Evolutionary conservation across 2,888 invertebrate genomes (phyloP).

Genomic region (Hesperia comma): DNA sequence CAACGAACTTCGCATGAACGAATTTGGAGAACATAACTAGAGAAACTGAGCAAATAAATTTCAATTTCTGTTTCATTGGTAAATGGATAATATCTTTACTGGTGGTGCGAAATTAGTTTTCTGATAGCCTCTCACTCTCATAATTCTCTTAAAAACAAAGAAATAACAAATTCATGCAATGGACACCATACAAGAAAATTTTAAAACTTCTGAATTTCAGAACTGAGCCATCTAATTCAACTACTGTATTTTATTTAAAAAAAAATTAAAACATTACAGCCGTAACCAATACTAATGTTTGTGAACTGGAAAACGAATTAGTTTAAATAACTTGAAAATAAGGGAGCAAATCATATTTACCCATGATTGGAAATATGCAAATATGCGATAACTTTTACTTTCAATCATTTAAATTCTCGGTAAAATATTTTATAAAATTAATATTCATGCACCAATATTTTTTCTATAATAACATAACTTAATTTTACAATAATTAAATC

Average conservation of each 20-base stretch:
- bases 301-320: conserved; percentile 3
- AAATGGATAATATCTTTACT: too few relatives aligned
- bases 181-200: too few relatives aligned
- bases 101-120: too few relatives aligned
- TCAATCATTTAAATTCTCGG: not conserved
- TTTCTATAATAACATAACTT: not conserved
- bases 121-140: too few relatives aligned
- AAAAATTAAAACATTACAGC: too few relatives aligned
- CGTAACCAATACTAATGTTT: not conserved
- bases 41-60: too few relatives aligned
- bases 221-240: conserved; percentile 16
- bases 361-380: not conserved
- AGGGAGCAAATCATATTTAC: not conserved
- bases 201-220: not conserved
- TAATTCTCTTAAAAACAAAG: too few relatives aligned
- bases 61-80: too few relatives aligned
- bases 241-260: not conserved
- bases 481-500: not conserved
- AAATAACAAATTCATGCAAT: too few relatives aligned
- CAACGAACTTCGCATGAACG: not conserved
- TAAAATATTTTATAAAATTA: conserved; percentile 24
- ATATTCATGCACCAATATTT: conserved; percentile 23
- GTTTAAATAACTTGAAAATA: not conserved
- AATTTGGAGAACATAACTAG: too few relatives aligned
- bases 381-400: not conserved